Evolutionary conservation across 2,888 invertebrate genomes (phyloP), one percentile per base, ranked within the genome.

Genomic region (Helobdella robusta): DNA sequence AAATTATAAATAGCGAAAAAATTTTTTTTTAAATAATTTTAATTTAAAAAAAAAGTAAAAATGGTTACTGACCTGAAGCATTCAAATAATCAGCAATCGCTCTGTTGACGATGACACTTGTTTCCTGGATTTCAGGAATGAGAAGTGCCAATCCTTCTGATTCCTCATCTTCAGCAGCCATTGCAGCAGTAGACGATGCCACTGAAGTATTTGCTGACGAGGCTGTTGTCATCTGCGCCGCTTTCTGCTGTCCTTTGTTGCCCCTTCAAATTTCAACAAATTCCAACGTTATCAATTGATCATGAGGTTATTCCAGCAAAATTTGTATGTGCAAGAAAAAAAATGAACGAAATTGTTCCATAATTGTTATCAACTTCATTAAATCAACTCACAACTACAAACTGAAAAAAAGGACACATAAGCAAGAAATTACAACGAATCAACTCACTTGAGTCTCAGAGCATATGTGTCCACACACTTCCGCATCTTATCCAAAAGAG

Each of bases 391-490:
- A n/a, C n/a, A n/a, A n/a, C n/a, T n/a, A n/a, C n/a, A n/a, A n/a
- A n/a, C n/a, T n/a, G n/a, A n/a, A n/a, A n/a, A n/a, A n/a, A n/a
- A n/a, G n/a, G n/a, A n/a, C n/a, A n/a, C n/a, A n/a, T n/a, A n/a
- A n/a, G n/a, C n/a, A n/a, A n/a, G n/a, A n/a, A n/a, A n/a, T n/a
- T n/a, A n/a, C n/a, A n/a, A n/a, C n/a, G n/a, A n/a, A 1, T 28
- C 61, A 61, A 46, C 44, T 72, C 71, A 78, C 78, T 76, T 78
- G 65, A 78, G 74, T 34, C 78, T 68, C 67, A 73, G 87, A 35
- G 90, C 88, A 78, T 93, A 93, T 0, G 89, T 91, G 80, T 92
- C 90, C 69, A 93, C 91, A 78, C 91, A 91, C 63, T 86, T 84
- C 77, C 87, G 88, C 91, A 93, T 92, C 77, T 87, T 89, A 69